Evolutionary conservation across 2,797 vertebrate genomes (phyloP).

Genomic region (Arctocebus calabarensis): DNA sequence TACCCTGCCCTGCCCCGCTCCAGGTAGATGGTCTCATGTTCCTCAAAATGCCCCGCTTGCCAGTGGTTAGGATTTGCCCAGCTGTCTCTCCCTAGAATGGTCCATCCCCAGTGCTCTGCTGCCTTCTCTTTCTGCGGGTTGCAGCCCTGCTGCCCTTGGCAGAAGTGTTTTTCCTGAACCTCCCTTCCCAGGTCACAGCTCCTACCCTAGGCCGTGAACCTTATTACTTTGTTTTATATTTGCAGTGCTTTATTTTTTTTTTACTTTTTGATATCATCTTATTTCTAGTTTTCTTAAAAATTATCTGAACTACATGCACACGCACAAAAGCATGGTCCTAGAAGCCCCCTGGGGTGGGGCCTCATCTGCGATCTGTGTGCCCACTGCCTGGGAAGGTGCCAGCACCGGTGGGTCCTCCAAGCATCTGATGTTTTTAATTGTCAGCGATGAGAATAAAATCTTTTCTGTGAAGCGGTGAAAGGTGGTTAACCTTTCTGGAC

Average conservation of each 20-base stretch:
- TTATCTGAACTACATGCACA: not conserved
- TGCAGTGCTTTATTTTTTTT: not conserved
- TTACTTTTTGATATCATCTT: not conserved
- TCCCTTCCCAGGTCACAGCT: not conserved
- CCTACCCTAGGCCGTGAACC: too few relatives aligned
- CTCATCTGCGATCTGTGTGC: not conserved
- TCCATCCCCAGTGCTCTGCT: not conserved
- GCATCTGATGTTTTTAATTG: too few relatives aligned
- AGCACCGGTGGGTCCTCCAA: too few relatives aligned
- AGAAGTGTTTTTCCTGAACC: not conserved
- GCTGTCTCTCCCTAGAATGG: not conserved
- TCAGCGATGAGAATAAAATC: not conserved
- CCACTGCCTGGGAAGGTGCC: not conserved
- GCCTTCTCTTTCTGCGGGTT: not conserved
- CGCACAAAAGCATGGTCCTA: not conserved
- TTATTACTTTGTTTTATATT: not conserved
- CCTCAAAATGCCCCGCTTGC: not conserved
- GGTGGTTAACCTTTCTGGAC: not conserved
- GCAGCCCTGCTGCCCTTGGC: not conserved
- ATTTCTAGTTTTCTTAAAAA: not conserved
- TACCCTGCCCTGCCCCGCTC: not conserved
- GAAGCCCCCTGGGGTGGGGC: not conserved
- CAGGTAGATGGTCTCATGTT: too few relatives aligned
- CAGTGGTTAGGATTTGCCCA: accelerated
- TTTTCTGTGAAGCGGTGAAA: too few relatives aligned